Evolutionary conservation across 2,113 vertebrate species (phyloP), one percentile per base, ranked within the genome.

Genomic region (Romanogobio albipinnatus): DNA sequence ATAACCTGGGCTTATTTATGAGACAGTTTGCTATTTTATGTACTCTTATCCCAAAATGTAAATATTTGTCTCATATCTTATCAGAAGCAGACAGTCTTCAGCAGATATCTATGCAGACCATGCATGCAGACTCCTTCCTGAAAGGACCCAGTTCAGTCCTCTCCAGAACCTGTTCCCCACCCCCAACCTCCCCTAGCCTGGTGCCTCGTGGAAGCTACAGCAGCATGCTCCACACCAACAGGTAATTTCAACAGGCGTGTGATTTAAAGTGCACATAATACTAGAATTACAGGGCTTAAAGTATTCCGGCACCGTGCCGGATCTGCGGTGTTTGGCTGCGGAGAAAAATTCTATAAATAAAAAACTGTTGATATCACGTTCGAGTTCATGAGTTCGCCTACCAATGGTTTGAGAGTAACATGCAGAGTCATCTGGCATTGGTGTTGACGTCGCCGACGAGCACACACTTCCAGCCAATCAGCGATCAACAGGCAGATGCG

Each of bases 41-140:
- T 47, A 14, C 24, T 76, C 13, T 9, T 51, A 19, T 49, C 3
- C n/a, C 29, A 70, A 15, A 17, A 53, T 61, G 1, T 66, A 19
- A n/a, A 59, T 71, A 19, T 51, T 29, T 82, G 5, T 89, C 79
- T 87, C 86, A 22, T 5, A 11, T 88, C 22, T 15, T 51, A 22
- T 4, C 86, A 99, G 97, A 95, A 89, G 95, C 95, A 3, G 97
- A 98, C 87, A 99, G 97, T 90, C 97, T 99, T 62, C 97, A 99
- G 88, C 98, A 99, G 94, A 95, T 98, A 76, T 98, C 97, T 88
- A 92, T 99, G 68, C 98, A 99, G 95, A 99, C 98, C 13, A 94
- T 98, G 92, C 97, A 97, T 0, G 98, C 97, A 89, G 98, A 99
- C 85, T 93, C 95, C 71, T 99, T 99, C 92, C 94, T 99, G 92